Evolutionary conservation across 1,140 invertebrate species (phyloP), one percentile per base, ranked within the genome.

Genomic region (Portunus trituberculatus): DNA sequence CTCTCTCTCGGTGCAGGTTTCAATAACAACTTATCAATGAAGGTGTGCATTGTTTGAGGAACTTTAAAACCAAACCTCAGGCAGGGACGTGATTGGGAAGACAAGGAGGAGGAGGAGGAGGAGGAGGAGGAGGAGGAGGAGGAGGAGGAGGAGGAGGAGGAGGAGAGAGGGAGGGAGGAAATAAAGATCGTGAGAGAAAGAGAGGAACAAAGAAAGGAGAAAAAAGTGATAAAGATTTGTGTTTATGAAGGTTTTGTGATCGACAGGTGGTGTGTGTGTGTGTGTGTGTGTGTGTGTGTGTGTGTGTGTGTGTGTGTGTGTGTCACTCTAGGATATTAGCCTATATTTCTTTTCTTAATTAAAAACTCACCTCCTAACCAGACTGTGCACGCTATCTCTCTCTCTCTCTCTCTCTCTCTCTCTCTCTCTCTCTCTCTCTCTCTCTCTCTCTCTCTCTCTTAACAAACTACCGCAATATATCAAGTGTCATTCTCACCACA

Each of bases 221-320:
- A 4, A 20, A 20, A 59, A 59, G 52, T 0, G 52, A 59, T 12
- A 59, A 59, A 59, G 12, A 20, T 12, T 59, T 10, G 52, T 39
- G 52, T 59, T 16, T 12, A 20, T 12, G 52, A 59, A 59, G 52
- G 20, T 59, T 59, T 59, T 16, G 86, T 29, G 32, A 20, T 20
- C 16, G 86, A 88, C n/a, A 39, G 86, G 14, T 16, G 14, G 20
- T 31, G 32, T 88, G 39, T 88, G 32, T 88, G 32, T 88, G 45
- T 90, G 45, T 90, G 45, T 90, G 45, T 90, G 45, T 90, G 45
- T 90, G 45, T 90, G 45, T 90, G 45, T 90, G 45, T 39, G 45
- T 46, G 45, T 90, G 45, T 90, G 45, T 90, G 45, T 90, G n/a
- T 90, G 45, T 90, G 45, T 39, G n/a, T 39, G 45, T 39, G n/a